A percentile compares a stretch with the other conserved stretches of the same genome.
Evolutionary conservation across 1,140 invertebrate genomes (phyloP).

Genomic region (Diachasma alloeum): DNA sequence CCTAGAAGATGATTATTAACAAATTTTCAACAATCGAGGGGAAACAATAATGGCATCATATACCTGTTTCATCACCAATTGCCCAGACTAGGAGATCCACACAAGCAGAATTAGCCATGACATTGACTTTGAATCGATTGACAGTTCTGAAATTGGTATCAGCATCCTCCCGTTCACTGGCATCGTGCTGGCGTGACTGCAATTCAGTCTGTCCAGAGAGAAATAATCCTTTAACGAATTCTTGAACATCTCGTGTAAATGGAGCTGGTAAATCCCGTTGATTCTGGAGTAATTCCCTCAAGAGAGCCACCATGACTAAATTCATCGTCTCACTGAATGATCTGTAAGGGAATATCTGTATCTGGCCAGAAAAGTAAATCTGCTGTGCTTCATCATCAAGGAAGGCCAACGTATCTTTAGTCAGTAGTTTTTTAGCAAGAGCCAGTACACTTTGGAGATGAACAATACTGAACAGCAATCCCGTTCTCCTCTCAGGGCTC

Average conservation of each 20-base stretch:
- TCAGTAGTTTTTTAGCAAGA: constrained; percentile 86
- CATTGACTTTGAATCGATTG: constrained; percentile 94
- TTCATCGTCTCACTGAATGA: constrained; percentile 95
- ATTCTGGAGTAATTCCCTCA: constrained; percentile 90
- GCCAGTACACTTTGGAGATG: constrained; percentile 82
- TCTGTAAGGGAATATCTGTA: constrained; percentile 85
- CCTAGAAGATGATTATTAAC: not conserved
- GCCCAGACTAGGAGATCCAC: constrained; percentile 98
- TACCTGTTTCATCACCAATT: constrained; percentile 94
- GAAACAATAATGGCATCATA: too few relatives aligned
- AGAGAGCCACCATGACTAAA: constrained; percentile 89
- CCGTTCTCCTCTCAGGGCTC: constrained; percentile 70
- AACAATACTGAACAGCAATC: constrained; percentile 74
- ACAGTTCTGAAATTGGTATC: constrained; percentile 81
- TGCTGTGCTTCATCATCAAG: constrained; percentile 86
- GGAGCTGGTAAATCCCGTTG: constrained; percentile 87
- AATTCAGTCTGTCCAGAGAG: constrained; percentile 92
- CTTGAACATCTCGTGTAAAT: constrained; percentile 95
- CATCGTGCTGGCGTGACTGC: constrained; percentile 82
- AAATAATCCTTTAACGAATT: constrained; percentile 86
- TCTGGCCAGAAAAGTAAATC: constrained; percentile 61
- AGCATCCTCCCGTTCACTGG: constrained; percentile 81
- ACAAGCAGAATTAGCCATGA: constrained; percentile 96
- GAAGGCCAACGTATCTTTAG: constrained; percentile 82
- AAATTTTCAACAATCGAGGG: too few relatives aligned